A percentile compares a stretch with the other conserved stretches of the same genome.
Conservation (phyloP, 2,888 invertebrate genomes). For the Polymixis flavicincta region DNA sequence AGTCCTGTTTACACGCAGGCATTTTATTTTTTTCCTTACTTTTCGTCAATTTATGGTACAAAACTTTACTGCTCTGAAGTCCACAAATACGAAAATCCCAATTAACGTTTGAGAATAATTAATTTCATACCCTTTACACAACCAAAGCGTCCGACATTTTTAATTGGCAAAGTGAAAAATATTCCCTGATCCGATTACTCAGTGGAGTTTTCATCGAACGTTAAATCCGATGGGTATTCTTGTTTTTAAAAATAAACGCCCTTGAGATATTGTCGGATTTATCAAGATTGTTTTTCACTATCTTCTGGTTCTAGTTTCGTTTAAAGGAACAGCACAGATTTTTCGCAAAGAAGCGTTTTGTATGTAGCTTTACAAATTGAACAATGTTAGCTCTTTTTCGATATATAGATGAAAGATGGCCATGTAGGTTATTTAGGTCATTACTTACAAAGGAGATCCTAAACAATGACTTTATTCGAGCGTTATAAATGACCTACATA, state of each 20-base stretch:
- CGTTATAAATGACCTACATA: conserved; percentile 37
- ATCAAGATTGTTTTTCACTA: conserved; percentile 57
- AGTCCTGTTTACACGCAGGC: not conserved
- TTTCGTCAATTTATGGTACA: conserved; percentile 25
- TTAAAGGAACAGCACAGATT: not conserved
- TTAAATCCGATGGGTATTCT: conserved; percentile 74
- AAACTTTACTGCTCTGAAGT: conserved; percentile 49
- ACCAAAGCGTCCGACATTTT: conserved; percentile 80
- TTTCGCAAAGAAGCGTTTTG: conserved; percentile 1
- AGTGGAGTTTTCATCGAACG: conserved; percentile 78
- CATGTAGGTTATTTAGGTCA: conserved; percentile 23
- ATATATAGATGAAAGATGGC: conserved; percentile 23
- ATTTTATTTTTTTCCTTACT: conserved; percentile 3
- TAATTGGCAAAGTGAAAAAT: conserved; percentile 89
- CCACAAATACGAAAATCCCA: conserved; percentile 64
- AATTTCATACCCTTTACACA: conserved; percentile 81
- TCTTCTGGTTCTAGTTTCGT: conserved; percentile 18
- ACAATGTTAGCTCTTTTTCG: conserved; percentile 7
- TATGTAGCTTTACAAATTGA: conserved; percentile 6
- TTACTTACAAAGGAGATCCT: conserved; percentile 6
- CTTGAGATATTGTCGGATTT: conserved; percentile 69
- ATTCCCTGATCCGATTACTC: conserved; percentile 82
- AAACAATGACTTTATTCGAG: conserved; percentile 21
- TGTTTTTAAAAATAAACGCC: conserved; percentile 66
- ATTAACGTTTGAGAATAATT: conserved; percentile 73